A percentile compares a stretch with the other conserved stretches of the same genome.
Evolutionary conservation across 2,888 invertebrate genomes (phyloP).

Genomic region (Agonopterix subpropinquella): DNA sequence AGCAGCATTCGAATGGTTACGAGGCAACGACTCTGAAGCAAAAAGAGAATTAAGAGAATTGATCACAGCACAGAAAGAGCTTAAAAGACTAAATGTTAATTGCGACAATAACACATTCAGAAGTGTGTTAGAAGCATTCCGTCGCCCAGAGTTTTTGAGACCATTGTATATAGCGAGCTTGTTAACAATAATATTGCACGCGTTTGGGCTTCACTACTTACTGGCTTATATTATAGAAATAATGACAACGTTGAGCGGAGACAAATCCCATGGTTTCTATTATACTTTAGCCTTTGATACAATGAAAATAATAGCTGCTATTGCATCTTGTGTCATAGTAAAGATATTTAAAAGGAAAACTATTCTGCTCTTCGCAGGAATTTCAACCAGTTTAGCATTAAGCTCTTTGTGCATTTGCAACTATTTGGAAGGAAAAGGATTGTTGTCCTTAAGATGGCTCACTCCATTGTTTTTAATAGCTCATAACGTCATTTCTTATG

Average conservation of each 20-base stretch:
- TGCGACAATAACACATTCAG: not conserved
- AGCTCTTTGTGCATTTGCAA: not conserved
- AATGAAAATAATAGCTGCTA: not conserved
- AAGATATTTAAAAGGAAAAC: not conserved
- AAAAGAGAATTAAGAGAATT: conserved; percentile 13
- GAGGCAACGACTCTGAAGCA: conserved; percentile 12
- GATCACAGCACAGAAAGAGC: conserved; percentile 13
- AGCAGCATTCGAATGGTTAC: conserved; percentile 14
- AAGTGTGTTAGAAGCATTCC: not conserved
- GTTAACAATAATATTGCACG: not conserved
- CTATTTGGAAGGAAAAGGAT: not conserved
- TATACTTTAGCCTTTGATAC: not conserved
- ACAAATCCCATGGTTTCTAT: not conserved
- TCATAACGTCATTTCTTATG: not conserved
- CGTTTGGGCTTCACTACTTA: not conserved
- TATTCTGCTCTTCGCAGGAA: not conserved
- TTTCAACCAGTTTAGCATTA: not conserved
- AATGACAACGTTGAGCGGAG: not conserved
- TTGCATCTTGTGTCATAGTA: not conserved
- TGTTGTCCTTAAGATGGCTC: not conserved
- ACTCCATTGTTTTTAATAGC: not conserved
- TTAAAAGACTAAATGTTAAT: not conserved
- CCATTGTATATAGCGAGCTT: not conserved
- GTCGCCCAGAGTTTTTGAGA: not conserved
- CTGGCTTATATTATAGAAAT: not conserved